Percentiles rank a stretch among this genome's conserved stretches.
Conservation (phyloP, 2,797 vertebrate species). For the Lerista edwardsae region DNA sequence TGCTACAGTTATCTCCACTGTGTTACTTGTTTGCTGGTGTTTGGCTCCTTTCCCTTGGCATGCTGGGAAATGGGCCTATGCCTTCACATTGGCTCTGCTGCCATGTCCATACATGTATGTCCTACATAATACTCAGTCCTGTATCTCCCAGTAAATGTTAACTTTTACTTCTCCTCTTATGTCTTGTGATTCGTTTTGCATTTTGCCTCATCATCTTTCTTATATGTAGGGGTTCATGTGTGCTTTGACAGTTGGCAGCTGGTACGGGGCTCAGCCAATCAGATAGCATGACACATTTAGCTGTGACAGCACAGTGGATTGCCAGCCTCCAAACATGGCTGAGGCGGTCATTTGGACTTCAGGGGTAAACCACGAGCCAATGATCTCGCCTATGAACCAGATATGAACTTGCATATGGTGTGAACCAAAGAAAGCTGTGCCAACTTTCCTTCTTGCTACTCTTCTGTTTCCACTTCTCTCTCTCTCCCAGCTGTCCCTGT, state of each 20-base stretch:
- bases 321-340: background rate
- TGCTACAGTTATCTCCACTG: slow-evolving; percentile 76
- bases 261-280: background rate
- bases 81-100: slow-evolving; percentile 52
- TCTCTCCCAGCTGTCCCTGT: background rate
- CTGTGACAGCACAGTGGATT: background rate
- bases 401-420: background rate
- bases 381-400: background rate
- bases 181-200: slow-evolving; percentile 65
- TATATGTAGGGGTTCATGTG: background rate
- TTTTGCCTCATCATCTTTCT: fast-evolving
- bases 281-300: background rate
- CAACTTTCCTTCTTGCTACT: background rate
- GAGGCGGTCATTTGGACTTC: background rate
- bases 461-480: background rate
- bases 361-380: background rate
- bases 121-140: slow-evolving; percentile 80
- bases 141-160: slow-evolving; percentile 81
- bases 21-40: slow-evolving; percentile 74
- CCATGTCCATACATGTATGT: slow-evolving; percentile 77
- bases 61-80: slow-evolving; percentile 46
- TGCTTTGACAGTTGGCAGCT: background rate
- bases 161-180: slow-evolving; percentile 68
- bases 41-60: slow-evolving; percentile 56
- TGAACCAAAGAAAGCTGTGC: no score